phyloP scores from a whole-genome alignment of 2,888 invertebrate genomes.

The Leptopilina myrica region DNA sequence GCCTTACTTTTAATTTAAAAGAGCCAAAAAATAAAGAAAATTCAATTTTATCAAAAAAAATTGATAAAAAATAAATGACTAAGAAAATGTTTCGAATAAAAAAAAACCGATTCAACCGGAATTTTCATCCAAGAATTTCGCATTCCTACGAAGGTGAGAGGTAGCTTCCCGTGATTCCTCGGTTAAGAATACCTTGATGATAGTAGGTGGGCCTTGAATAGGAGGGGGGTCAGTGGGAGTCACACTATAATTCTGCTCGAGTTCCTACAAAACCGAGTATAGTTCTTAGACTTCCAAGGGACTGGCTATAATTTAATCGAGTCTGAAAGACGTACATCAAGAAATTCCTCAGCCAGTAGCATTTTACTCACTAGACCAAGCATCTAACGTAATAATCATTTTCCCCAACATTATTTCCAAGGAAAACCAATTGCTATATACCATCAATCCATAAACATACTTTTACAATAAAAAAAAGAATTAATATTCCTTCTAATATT shows the following conservation, averaged over 20 bases:
- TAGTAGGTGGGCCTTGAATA: constrained; percentile 28
- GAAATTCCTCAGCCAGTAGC: constrained; percentile 22
- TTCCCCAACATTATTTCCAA: background rate
- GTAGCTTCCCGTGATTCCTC: constrained; percentile 5
- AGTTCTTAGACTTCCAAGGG: constrained; percentile 27
- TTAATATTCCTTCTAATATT: too few species aligned
- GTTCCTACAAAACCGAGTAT: constrained; percentile 18
- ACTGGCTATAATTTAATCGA: constrained; percentile 33
- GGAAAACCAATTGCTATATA: too few species aligned
- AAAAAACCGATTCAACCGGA: background rate
- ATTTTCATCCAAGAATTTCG: background rate
- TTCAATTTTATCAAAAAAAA: too few species aligned
- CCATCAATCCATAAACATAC: too few species aligned
- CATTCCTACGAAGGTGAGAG: constrained; percentile 26
- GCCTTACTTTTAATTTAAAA: too few species aligned
- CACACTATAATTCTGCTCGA: constrained; percentile 29
- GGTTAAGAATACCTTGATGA: constrained; percentile 22
- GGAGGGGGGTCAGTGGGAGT: background rate
- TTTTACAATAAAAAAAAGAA: too few species aligned
- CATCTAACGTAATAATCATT: constrained; percentile 33
- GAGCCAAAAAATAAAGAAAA: too few species aligned
- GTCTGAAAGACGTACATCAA: background rate
- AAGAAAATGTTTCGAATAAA: too few species aligned
- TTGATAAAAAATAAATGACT: too few species aligned
- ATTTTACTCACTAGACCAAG: constrained; percentile 29